Base-by-base conservation (phyloP, 2,888 invertebrate genomes). In the Anticlea derivata region DNA sequence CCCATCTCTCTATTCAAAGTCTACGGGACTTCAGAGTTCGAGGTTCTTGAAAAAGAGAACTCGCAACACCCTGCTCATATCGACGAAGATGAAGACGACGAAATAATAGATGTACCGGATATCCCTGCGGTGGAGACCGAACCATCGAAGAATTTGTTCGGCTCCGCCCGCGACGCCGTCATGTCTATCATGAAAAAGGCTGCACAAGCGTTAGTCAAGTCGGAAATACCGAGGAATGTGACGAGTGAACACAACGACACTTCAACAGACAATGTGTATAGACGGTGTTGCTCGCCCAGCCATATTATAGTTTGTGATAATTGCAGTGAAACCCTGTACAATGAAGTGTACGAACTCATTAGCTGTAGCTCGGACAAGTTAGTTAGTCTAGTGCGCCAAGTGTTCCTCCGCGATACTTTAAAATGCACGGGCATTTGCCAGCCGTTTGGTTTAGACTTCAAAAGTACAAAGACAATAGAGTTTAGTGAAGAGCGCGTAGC, bases 1-100 rank as follows among this genome's bases (percentile, higher is more conserved):
- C 99, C 99, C 0, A 92, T 99, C 58, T 98, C 98, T n/a, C 91
- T 98, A 39, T 96, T 99, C 80, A 94, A 96, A 55, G 96, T 97
- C 1, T 98, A 96, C 75, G 99, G 98, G 10, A 97, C 97, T 1
- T 97, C 97, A 7, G 98, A 98, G 75, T 97, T 96, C 75, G 97
- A 97, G 79, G 97, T 96, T 1, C 84, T 97, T 37, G 96, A 96
- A 75, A 96, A 96, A 43, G 96, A 96, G 75, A 95, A 94, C 65
- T 93, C 94, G 8, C 92, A 92, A 46, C 94, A 93, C 60, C 91
- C 92, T n/a, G 84, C 91, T 31, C 91, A 92, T 48, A 93, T 92
- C 26, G 94, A 94, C 40, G 92, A 94, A 22, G 94, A 95, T 55
- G 94, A 94, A 62, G 89, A 89, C 55, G 95, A 95, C 54, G 94